Evolutionary conservation across 2,888 invertebrate genomes (phyloP), one percentile per base, ranked within the genome.

Genomic region (Sinopyrophorus schimmeli): DNA sequence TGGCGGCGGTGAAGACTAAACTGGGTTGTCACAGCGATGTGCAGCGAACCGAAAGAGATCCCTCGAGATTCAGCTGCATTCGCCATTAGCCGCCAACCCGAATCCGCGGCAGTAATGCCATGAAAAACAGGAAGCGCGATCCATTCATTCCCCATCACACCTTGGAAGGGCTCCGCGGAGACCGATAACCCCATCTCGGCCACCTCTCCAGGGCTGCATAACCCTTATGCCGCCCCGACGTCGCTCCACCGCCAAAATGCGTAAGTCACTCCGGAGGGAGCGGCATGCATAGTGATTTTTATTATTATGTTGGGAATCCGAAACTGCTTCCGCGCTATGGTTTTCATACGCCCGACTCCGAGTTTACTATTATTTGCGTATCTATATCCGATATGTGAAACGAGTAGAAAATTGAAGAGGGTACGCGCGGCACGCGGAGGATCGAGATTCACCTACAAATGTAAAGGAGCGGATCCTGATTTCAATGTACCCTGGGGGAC

Each of bases 171-270:
- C 66, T 62, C 79, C 77, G 70, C 67, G 57, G 78, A 77, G 78
- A 77, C 75, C 74, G 73, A 77, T 79, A 79, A 79, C 78, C 78
- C 78, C 77, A 79, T 79, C 77, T 76, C 74, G 70, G 71, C 65
- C 54, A 47, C 58, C 61, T 70, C 72, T 70, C 71, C 60, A 61
- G 74, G 73, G 74, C 64, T 65, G 68, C 66, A 73, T 74, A 74
- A 74, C 73, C 73, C 73, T 73, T 72, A 72, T 70, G 60, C 61
- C 60, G 50, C 37, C 47, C 61, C 60, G 51, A 27, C 47, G 50
- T 49, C 50, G 37, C 53, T 30, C 41, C 50, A 42, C 53, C 49
- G 57, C 47, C 47, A 56, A 60, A 61, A 61, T 57, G 60, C 59
- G 60, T 60, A 62, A 61, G 62, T 59, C 59, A 56, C 59, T 49